Evolutionary conservation across 2,888 invertebrate species (phyloP).

Genomic region (Apodemia mormo): DNA sequence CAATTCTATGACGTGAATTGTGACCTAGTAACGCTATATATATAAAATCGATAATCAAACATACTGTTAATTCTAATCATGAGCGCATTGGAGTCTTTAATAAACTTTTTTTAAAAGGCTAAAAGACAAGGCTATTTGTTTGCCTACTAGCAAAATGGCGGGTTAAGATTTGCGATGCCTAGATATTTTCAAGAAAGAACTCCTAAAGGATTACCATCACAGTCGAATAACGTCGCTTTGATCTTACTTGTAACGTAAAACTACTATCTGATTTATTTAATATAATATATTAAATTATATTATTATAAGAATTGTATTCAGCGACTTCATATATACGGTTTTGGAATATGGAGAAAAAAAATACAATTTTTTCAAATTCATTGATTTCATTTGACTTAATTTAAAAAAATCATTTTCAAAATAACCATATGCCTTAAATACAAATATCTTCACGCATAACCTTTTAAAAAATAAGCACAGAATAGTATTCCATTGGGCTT

Average conservation of each 20-base stretch:
- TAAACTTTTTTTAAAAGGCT: conserved; percentile 8
- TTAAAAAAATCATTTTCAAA: neutral
- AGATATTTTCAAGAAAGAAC: neutral
- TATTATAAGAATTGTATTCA: no score
- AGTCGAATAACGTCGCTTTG: no score
- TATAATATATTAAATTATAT: no score
- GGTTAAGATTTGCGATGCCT: neutral
- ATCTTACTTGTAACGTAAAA: neutral
- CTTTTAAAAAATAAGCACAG: neutral
- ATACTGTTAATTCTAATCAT: conserved; percentile 20
- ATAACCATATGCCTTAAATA: neutral
- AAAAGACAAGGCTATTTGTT: neutral
- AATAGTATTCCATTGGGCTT: neutral
- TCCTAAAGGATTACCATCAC: neutral
- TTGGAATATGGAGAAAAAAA: no score
- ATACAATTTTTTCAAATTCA: no score
- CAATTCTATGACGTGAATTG: conserved; percentile 30
- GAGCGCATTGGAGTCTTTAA: conserved; percentile 10
- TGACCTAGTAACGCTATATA: conserved; percentile 23
- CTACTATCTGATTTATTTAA: no score
- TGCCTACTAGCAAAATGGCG: neutral
- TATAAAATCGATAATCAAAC: conserved; percentile 23
- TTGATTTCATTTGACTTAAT: no score
- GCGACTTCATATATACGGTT: no score
- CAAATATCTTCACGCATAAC: neutral